phyloP scores from a whole-genome alignment of 2,888 invertebrate species.

The Odontocerum albicorne region DNA sequence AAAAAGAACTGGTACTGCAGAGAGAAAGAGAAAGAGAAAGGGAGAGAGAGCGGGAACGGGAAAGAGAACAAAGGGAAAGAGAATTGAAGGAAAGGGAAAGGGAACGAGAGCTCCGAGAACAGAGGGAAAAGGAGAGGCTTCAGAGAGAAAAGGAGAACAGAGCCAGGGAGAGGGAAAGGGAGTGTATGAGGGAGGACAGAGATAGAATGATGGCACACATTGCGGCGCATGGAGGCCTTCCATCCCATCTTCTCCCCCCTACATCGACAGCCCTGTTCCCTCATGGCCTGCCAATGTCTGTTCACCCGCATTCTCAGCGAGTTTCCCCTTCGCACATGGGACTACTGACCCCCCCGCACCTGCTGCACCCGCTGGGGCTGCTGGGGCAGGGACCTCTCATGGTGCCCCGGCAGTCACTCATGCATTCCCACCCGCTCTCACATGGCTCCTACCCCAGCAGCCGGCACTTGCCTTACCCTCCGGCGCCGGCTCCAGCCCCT shows the following conservation, averaged over 20 bases:
- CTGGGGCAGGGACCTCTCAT: constrained; percentile 40
- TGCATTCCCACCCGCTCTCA: constrained; percentile 20
- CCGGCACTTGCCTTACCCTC: constrained; percentile 39
- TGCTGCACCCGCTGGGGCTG: constrained; percentile 30
- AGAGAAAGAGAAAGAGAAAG: constrained; percentile 55
- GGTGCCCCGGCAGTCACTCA: constrained; percentile 39
- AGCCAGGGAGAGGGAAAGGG: constrained; percentile 48
- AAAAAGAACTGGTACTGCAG: constrained; percentile 59
- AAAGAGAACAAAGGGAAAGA: constrained; percentile 45
- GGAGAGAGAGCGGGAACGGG: constrained; percentile 50
- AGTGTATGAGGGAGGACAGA: constrained; percentile 44
- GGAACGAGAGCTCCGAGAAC: constrained; percentile 47
- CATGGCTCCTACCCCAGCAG: constrained; percentile 33
- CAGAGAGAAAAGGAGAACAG: constrained; percentile 51
- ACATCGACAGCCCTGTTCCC: constrained; percentile 32
- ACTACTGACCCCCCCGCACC: constrained; percentile 43
- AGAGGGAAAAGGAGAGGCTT: constrained; percentile 47
- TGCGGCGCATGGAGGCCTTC: constrained; percentile 44
- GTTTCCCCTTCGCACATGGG: constrained; percentile 41
- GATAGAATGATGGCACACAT: constrained; percentile 35
- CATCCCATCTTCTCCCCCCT: constrained; percentile 45
- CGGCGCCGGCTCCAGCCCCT: constrained; percentile 45
- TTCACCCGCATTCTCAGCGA: constrained; percentile 26
- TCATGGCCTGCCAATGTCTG: constrained; percentile 39
- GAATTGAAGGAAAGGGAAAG: constrained; percentile 52